Percentiles rank a stretch among this genome's conserved stretches.
Evolutionary conservation across 2,797 vertebrate genomes (phyloP).

Genomic region (Malurus leucopterus): DNA sequence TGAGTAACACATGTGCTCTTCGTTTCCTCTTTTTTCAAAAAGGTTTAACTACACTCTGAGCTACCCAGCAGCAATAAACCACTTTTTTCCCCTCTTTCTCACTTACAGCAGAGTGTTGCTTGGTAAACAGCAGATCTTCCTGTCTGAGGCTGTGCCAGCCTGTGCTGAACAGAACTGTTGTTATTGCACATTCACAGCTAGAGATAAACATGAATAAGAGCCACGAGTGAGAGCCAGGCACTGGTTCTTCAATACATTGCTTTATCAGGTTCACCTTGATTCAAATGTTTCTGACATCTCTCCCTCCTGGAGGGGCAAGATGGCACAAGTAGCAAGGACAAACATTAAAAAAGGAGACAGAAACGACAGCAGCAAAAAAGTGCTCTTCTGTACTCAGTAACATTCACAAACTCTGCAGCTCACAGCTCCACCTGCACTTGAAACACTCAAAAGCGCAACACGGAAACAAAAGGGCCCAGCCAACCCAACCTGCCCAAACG

Average conservation of each 20-base stretch:
- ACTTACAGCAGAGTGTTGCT: conserved; percentile 52
- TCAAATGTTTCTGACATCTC: neutral
- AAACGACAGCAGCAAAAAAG: neutral
- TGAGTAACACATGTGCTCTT: conserved; percentile 17
- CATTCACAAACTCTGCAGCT: neutral
- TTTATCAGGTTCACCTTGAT: conserved; percentile 6
- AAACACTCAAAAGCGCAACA: neutral
- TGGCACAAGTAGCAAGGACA: neutral
- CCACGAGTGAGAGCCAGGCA: conserved; percentile 47
- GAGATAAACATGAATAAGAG: conserved; percentile 61
- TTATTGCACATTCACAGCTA: conserved; percentile 60
- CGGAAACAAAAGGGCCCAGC: neutral
- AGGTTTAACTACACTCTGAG: conserved; percentile 24
- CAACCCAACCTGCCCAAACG: neutral
- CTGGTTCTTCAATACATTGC: neutral
- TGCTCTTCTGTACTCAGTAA: neutral
- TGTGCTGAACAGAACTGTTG: conserved; percentile 65
- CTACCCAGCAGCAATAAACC: conserved; percentile 27
- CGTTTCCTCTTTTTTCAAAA: neutral
- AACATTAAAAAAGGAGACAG: neutral
- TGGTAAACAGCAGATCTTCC: conserved; percentile 51
- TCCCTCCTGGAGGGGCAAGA: neutral
- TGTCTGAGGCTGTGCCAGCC: conserved; percentile 62
- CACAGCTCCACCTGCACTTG: neutral
- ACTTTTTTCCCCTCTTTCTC: conserved; percentile 12